Conservation (phyloP, 2,113 vertebrate genomes). For the Corythoichthys haematopterus region DNA sequence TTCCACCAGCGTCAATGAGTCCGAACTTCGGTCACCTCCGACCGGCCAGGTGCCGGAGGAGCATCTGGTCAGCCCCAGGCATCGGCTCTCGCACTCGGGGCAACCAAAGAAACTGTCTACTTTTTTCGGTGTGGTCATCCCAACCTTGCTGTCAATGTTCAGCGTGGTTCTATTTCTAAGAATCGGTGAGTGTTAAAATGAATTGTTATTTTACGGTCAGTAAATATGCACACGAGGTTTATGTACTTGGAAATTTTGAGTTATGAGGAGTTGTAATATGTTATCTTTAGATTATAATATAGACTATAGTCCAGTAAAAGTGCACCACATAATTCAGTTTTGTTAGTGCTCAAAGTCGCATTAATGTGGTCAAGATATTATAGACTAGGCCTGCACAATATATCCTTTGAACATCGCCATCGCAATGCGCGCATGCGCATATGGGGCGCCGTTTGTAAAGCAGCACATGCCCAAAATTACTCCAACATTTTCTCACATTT, state of each 20-base stretch:
- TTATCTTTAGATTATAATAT: no score
- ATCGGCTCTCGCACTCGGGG: slow-evolving; percentile 9
- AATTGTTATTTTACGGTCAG: no score
- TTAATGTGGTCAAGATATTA: no score
- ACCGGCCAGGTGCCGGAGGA: slow-evolving; percentile 36
- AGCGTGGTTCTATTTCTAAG: slow-evolving; percentile 87
- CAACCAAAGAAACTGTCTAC: slow-evolving; percentile 76
- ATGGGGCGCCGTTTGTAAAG: no score
- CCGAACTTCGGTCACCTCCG: slow-evolving; percentile 41
- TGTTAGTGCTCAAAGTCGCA: no score
- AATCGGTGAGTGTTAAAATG: slow-evolving; percentile 74
- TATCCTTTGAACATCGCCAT: no score
- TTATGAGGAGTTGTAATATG: no score
- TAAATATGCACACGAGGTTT: neutral
- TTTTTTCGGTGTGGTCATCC: slow-evolving; percentile 86
- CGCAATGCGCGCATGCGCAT: no score
- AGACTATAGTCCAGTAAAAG: neutral
- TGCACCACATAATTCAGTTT: no score
- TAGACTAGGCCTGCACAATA: no score
- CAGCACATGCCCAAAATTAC: no score
- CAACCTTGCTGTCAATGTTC: slow-evolving; percentile 89
- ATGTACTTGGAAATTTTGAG: neutral
- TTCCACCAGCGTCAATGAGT: slow-evolving; percentile 69
- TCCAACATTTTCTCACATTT: no score
- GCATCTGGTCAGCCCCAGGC: slow-evolving; percentile 25